Base-by-base conservation (phyloP, 2,888 invertebrate genomes). In the Atrina japonica region DNA sequence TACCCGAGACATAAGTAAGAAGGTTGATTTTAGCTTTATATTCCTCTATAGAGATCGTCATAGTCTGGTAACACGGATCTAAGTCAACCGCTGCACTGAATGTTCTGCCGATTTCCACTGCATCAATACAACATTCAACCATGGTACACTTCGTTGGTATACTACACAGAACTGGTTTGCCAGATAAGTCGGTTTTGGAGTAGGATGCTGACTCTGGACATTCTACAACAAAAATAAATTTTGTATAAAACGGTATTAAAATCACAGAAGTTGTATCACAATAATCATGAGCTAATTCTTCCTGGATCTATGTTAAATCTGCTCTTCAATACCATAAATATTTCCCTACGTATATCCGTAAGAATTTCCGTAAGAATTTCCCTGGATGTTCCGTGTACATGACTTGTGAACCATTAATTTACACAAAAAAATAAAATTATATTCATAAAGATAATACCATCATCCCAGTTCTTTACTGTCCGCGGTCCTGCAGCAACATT, bases 121-220 rank as follows among this genome's bases (percentile, higher is more conserved):
- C 66, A 18, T 70, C 55, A 11, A 77, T 29, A 70, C 79, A 79
- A 35, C 79, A 79, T 40, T 73, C 64, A 6, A 79, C 61, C 2
- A 70, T 74, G 1, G 77, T 73, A 40, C 79, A 80, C 40, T 59
- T 66, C 27, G 72, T 64, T 1, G 73, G 70, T 25, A 77, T 64
- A 35, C 66, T 45, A 55, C 79, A 80, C 7, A 65, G 47, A n/a
- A 76, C 25, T 5, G 66, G 60, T 16, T 30, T n/a, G 1, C 35
- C 47, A 29, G 35, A 30, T 11, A 30, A 23, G 21, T 43, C 52
- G 7, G 53, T 47, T 16, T 35, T 43, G 25, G 41, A 18, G n/a
- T 61, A 49, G 3, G 18, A 14, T 18, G 16, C 5, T 27, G 16
- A 25, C 18, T 29, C 49, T 16, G 49, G 61, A 21, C 61, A 61